Evolutionary conservation across 1,140 invertebrate genomes (phyloP).

Genomic region (Pseudomyrmex flavicornis): DNA sequence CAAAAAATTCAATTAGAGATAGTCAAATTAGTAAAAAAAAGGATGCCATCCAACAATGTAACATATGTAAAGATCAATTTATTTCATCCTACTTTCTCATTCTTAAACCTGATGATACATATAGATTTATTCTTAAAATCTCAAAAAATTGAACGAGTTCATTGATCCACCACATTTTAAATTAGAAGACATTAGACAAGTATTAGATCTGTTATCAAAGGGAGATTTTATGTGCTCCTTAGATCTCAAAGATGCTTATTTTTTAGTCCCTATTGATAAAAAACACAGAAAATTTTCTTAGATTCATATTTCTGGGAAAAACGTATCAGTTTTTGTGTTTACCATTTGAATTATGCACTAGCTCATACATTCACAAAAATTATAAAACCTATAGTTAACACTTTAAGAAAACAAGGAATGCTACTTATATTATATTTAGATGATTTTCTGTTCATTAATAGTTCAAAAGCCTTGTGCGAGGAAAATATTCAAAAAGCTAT

Average conservation of each 20-base stretch:
- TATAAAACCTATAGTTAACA: background rate
- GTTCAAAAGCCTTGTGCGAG: too few species aligned
- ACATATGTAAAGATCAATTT: background rate
- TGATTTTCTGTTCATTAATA: too few species aligned
- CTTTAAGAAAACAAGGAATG: background rate
- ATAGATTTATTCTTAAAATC: background rate
- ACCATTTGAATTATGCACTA: background rate
- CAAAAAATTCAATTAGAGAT: too few species aligned
- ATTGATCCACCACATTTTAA: background rate
- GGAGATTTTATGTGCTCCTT: too few species aligned
- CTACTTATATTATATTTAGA: background rate
- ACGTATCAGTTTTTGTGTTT: conserved; percentile 11
- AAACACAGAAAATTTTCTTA: too few species aligned
- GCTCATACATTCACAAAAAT: conserved; percentile 10
- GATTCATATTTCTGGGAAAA: too few species aligned
- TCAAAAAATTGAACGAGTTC: background rate
- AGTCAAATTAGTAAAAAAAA: background rate
- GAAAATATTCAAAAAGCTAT: too few species aligned
- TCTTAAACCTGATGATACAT: background rate
- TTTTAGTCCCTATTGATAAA: too few species aligned
- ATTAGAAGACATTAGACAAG: background rate
- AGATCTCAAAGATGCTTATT: too few species aligned
- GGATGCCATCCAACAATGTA: background rate
- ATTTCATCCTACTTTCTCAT: background rate
- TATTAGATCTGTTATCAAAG: too few species aligned